Percentiles rank a stretch among this genome's conserved stretches.
Evolutionary conservation across 2,888 invertebrate species (phyloP).

Genomic region (Rotaria socialis): DNA sequence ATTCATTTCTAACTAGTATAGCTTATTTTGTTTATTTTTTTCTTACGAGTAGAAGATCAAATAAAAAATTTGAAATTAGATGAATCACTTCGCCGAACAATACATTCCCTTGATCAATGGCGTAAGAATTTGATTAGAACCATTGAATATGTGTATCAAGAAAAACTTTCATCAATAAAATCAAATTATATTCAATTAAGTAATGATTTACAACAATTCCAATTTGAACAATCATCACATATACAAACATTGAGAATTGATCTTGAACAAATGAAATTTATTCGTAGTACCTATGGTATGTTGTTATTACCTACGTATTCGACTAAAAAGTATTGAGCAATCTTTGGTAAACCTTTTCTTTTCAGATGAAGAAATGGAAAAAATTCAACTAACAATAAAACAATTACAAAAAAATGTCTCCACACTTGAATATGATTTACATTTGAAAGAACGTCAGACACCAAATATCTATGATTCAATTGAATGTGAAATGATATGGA

Average conservation of each 20-base stretch:
- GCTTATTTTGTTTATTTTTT: background rate
- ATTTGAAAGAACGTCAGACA: slow-evolving; percentile 17
- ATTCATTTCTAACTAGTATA: background rate
- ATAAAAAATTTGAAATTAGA: slow-evolving; percentile 13
- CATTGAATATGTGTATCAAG: slow-evolving; percentile 14
- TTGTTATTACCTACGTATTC: background rate
- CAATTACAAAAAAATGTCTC: background rate
- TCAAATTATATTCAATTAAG: slow-evolving; percentile 1
- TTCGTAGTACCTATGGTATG: slow-evolving; percentile 16
- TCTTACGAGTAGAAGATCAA: background rate
- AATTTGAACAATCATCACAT: slow-evolving; percentile 36
- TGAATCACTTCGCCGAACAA: slow-evolving; percentile 26
- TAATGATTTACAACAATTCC: slow-evolving; percentile 34
- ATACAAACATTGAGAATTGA: slow-evolving; percentile 3
- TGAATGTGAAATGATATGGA: slow-evolving; percentile 8
- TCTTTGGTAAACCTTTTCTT: background rate
- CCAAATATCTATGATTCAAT: slow-evolving; percentile 26
- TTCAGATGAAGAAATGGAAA: slow-evolving; percentile 13
- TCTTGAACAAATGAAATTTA: slow-evolving; percentile 37
- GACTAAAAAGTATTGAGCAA: no score
- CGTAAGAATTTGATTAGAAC: slow-evolving; percentile 10
- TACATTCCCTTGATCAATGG: slow-evolving; percentile 28
- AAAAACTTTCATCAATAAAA: slow-evolving; percentile 11
- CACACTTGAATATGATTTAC: background rate
- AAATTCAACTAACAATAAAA: slow-evolving; percentile 21